Evolutionary conservation across 2,888 invertebrate genomes (phyloP), one percentile per base, ranked within the genome.

Genomic region (Tinea pellionella): DNA sequence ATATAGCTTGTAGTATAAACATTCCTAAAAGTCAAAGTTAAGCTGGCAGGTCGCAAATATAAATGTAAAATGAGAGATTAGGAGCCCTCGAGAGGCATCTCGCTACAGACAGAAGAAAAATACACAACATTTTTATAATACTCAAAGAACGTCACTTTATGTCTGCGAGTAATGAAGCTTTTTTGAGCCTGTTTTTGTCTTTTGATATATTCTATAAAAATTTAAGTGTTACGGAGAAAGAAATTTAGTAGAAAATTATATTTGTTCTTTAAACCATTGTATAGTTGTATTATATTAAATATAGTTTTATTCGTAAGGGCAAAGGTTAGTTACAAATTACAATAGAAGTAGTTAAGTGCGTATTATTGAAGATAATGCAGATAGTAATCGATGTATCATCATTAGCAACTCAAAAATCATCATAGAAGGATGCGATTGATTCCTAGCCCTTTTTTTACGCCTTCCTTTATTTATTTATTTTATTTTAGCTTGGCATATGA

Each of bases 11-110:
- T 9, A n/a, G 47, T 47, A n/a, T 47, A 47, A 13, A 16, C 13
- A 15, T 8, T 47, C 8, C 47, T 47, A 37, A 37, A 37, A 37
- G 37, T 9, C 37, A 47, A 53, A 53, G 19, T 53, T 57, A 57
- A 57, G 57, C 57, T 15, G 15, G 32, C 32, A 32, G 47, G 29
- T 57, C 15, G 32, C 57, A 32, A 57, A 57, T 57, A 57, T 57
- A 57, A 57, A 57, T 57, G 57, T 57, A 32, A 57, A 57, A 32
- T 30, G 32, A 15, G 57, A 57, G 57, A 57, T 57, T 57, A 57
- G 18, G 32, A 57, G n/a, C 29, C 57, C 57, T 57, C 13, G 32
- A 15, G n/a, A 55, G 57, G 30, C 13, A 32, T 57, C 57, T 29
- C 19, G 3, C 15, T n/a, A 47, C n/a, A 16, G 16, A 18, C 55